Evolutionary conservation across 2,797 vertebrate genomes (phyloP).

Genomic region (Hemibagrus guttatus): DNA sequence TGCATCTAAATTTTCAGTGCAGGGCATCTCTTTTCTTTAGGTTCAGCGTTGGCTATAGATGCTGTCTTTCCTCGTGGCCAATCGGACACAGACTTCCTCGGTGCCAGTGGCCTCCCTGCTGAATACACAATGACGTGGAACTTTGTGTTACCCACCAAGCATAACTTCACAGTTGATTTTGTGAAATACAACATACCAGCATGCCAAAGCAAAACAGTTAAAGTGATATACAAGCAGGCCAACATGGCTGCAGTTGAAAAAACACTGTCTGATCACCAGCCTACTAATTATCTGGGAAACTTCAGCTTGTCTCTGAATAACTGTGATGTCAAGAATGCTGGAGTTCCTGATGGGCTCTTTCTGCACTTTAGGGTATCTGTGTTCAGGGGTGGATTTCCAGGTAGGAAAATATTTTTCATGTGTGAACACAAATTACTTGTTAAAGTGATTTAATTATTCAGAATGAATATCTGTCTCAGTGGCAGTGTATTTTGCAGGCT

Average conservation of each 20-base stretch:
- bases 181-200: slow-evolving; percentile 73
- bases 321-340: slow-evolving; percentile 62
- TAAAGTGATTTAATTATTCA: background rate
- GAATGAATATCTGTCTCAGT: background rate
- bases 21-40: background rate
- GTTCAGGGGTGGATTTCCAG: slow-evolving; percentile 73
- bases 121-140: slow-evolving; percentile 83
- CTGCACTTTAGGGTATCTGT: slow-evolving; percentile 70
- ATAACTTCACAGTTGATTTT: slow-evolving; percentile 83
- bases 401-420: slow-evolving; percentile 57
- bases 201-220: slow-evolving; percentile 77
- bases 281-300: slow-evolving; percentile 67
- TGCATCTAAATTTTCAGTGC: background rate
- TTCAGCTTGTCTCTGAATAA: slow-evolving; percentile 74
- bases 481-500: too few relatives aligned
- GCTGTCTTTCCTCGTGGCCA: slow-evolving; percentile 77
- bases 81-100: slow-evolving; percentile 47
- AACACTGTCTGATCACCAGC: slow-evolving; percentile 65
- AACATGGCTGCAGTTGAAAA: slow-evolving; percentile 40
- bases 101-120: slow-evolving; percentile 75
- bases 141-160: slow-evolving; percentile 78
- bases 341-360: slow-evolving; percentile 52
- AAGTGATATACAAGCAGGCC: slow-evolving; percentile 75
- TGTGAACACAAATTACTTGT: background rate
- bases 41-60: slow-evolving; percentile 76